These are phyloP conservation scores for Cyclopterus lumpus DNA, from an alignment of 2,797 vertebrate genomes.

Conservation along the genomic window DNA sequence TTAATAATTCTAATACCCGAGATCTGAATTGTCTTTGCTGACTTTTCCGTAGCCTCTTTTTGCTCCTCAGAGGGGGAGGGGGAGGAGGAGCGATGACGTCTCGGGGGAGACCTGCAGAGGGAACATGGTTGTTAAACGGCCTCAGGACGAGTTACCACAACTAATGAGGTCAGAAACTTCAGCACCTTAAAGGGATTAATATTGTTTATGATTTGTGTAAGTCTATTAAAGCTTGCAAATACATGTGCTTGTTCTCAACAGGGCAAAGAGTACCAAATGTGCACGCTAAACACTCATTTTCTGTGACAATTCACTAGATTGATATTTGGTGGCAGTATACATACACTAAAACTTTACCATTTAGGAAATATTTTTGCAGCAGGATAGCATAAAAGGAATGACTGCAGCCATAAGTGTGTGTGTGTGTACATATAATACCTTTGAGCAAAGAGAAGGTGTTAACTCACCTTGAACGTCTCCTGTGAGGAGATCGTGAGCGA, in stretches of 20 bases:
- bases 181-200: neutral
- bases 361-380: too few species aligned
- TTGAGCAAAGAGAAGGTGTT: neutral
- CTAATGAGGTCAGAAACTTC: slow-evolving; percentile 4
- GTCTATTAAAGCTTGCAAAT: neutral
- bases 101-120: slow-evolving; percentile 85
- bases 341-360: too few species aligned
- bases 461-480: slow-evolving; percentile 90
- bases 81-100: slow-evolving; percentile 90
- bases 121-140: slow-evolving; percentile 25
- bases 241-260: neutral
- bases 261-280: neutral
- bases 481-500: slow-evolving; percentile 91
- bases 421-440: too few species aligned
- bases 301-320: too few species aligned
- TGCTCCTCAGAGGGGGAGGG: slow-evolving; percentile 88
- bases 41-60: slow-evolving; percentile 88
- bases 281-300: too few species aligned
- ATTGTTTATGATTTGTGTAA: neutral
- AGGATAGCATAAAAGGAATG: too few species aligned
- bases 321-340: too few species aligned
- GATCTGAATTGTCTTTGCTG: slow-evolving; percentile 89
- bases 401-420: too few species aligned
- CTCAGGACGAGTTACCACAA: slow-evolving; percentile 54
- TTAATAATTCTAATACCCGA: slow-evolving; percentile 83